Percentiles rank a stretch among this genome's conserved stretches.
Conservation (phyloP, 2,797 vertebrate genomes). For the Natrix natrix region DNA sequence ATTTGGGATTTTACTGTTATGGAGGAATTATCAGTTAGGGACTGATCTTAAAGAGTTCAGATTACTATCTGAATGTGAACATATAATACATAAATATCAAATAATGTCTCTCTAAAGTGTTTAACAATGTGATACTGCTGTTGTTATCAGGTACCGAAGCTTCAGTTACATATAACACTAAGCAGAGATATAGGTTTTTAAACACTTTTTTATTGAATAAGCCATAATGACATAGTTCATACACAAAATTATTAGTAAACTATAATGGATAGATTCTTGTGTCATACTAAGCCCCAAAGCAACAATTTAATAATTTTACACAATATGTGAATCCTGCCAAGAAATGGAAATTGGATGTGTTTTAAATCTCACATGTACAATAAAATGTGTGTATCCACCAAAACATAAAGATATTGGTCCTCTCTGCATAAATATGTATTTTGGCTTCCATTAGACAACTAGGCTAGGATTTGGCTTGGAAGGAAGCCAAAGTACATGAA, state of each 20-base stretch:
- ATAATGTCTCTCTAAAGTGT: neutral
- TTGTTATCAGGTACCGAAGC: neutral
- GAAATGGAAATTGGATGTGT: neutral
- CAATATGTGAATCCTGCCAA: neutral
- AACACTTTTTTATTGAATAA: neutral
- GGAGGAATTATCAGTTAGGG: neutral
- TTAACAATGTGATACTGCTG: neutral
- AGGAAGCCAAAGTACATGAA: neutral
- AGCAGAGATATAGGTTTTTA: neutral
- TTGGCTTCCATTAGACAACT: neutral
- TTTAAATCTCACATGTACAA: neutral
- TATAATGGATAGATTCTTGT: neutral
- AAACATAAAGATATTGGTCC: neutral
- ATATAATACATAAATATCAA: neutral
- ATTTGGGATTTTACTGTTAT: neutral
- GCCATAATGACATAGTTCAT: neutral
- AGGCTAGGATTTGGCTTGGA: neutral
- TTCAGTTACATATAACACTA: neutral
- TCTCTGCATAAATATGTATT: neutral
- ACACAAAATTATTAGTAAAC: neutral
- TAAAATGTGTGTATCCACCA: neutral
- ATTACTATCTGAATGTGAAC: neutral
- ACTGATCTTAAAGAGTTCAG: neutral
- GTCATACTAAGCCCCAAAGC: neutral
- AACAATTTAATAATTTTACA: neutral